Evolutionary conservation across 1,140 invertebrate genomes (phyloP), one percentile per base, ranked within the genome.

Genomic region (Eueides isabella): DNA sequence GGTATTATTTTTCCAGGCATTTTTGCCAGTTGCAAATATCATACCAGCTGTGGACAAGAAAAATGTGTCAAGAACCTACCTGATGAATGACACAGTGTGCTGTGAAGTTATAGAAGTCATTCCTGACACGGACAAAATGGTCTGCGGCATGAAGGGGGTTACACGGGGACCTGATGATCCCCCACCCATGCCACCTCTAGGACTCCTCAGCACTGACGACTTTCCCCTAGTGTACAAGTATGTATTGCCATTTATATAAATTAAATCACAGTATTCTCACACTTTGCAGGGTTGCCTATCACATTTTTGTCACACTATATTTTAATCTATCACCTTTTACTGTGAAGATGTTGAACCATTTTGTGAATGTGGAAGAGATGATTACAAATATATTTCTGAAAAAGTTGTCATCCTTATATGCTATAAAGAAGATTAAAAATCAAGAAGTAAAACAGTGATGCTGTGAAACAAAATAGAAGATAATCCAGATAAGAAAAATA

Each of bases 171-270:
- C 94, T 2, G 95, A 96, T 82, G 95, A 96, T 84, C 95, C 96
- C 76, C 94, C 95, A 64, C 94, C 95, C 75, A 95, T 96, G 85
- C 94, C 96, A 71, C 94, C 96, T 77, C 95, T 98, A 83, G 98
- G 98, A 80, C 95, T 98, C 67, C 96, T 98, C 85, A 96, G 95
- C 94, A 95, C 95, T 35, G 96, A 97, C 73, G 97, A 98, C 89
- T 96, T 98, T 81, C 97, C 97, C 23, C 94, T 96, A 69, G 95
- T 96, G 81, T 98, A 97, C 94, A 97, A 97, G 98, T 98, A 96
- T 95, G 95, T 95, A 91, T 44, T 74, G 70, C 48, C 41, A 9
- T 30, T 65, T 44, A 65, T 69, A 68, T 55, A 74, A 64, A 30
- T 70, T 71, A 75, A 75, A 78, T 62, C 74, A 80, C 76, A 77